Base-by-base conservation (phyloP, 2,888 invertebrate species). In the Metacarcinus magister region DNA sequence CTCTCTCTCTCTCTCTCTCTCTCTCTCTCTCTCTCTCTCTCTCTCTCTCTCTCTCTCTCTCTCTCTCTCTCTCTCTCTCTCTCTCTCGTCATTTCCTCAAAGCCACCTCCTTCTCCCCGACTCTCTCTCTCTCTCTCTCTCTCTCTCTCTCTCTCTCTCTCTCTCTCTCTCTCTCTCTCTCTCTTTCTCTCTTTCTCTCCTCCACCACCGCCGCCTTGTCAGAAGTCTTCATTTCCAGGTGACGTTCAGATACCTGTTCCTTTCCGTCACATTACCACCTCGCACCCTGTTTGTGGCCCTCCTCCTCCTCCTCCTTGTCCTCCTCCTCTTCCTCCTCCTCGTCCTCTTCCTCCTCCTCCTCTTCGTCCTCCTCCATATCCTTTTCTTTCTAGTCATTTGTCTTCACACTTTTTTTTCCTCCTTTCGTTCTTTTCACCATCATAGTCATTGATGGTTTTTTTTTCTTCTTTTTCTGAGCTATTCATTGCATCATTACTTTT, bases 191-290 rank as follows among this genome's bases (percentile, higher is more conserved):
- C 87, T 87, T 39, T 39, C 39, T 39, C 39, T 87, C 87, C 87
- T 87, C 87, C 87, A 39, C 87, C 87, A 39, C 87, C 87, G 32
- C 87, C 87, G 32, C 87, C 87, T 87, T 87, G 87, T 87, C 87
- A 87, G 32, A 87, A 87, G 87, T 87, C 75, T 75, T 75, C 87
- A 87, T 87, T 87, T 87, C 87, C 87, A 87, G 87, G 87, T 87
- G 87, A 87, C 94, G 89, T 48, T 32, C 48, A 54, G 67, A 60
- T 89, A 46, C 89, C 90, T 90, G 89, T 19, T 89, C 54, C n/a
- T 90, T 94, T 89, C 94, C 94, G 95, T 95, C 95, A 60, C 87
- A 75, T 44, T 75, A 75, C 87, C 87, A 39, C 87, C 39, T 87
- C 39, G 10, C 39, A 32, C 87, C 39, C 87, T 87, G 44, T 75